A percentile compares a stretch with the other conserved stretches of the same genome.
Conservation (phyloP, 2,888 invertebrate species). For the Diloba caeruleocephala region DNA sequence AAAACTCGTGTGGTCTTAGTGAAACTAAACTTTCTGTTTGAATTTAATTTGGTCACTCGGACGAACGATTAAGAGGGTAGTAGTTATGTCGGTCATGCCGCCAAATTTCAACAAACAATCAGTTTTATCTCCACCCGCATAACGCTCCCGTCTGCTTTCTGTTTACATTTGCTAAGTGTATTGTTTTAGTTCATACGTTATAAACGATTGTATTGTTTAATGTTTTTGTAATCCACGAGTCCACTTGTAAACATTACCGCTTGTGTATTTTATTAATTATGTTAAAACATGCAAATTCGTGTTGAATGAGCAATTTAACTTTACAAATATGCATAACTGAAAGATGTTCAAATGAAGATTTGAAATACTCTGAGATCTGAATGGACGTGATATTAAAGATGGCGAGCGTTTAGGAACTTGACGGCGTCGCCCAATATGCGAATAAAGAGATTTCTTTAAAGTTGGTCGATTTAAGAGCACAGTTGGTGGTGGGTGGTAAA, state of each 20-base stretch:
- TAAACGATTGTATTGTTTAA: slow-evolving; percentile 47
- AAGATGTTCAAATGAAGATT: slow-evolving; percentile 2
- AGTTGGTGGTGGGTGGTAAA: slow-evolving; percentile 45
- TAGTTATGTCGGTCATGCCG: slow-evolving; percentile 7
- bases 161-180: slow-evolving; percentile 41
- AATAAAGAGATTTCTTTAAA: slow-evolving; percentile 58
- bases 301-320: slow-evolving; percentile 9
- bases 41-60: slow-evolving; percentile 16
- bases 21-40: not conserved
- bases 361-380: slow-evolving; percentile 22
- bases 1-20: not conserved
- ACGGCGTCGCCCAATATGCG: slow-evolving; percentile 52
- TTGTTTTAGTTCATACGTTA: slow-evolving; percentile 41
- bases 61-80: slow-evolving; percentile 33
- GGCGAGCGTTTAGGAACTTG: slow-evolving; percentile 47
- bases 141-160: slow-evolving; percentile 36
- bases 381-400: slow-evolving; percentile 34
- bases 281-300: slow-evolving; percentile 17
- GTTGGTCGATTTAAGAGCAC: slow-evolving; percentile 55
- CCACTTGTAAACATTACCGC: slow-evolving; percentile 34
- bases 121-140: slow-evolving; percentile 60
- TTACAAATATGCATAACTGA: slow-evolving; percentile 4
- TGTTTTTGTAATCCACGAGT: slow-evolving; percentile 41
- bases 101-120: slow-evolving; percentile 50
- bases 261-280: slow-evolving; percentile 22